Evolutionary conservation across 2,797 vertebrate species (phyloP), one percentile per base, ranked within the genome.

Genomic region (Bradypus variegatus): DNA sequence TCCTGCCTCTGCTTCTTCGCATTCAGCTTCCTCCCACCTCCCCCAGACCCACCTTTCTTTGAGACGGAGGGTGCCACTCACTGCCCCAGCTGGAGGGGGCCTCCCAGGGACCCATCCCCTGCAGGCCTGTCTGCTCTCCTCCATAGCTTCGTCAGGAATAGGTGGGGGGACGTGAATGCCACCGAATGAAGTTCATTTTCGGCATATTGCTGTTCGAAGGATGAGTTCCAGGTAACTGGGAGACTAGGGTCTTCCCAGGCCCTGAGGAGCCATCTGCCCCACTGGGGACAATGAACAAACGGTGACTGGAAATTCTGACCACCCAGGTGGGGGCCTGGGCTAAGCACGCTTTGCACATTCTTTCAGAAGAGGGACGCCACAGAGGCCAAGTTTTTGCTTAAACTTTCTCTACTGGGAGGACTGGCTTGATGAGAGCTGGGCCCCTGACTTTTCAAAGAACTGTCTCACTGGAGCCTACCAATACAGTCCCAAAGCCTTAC

Each of bases 161-260:
- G 29, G 1, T 0, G 2, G 29, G 29, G 8, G 36, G 36, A 50
- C 8, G 2, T 21, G 38, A 8, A 5, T 1, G 14, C 13, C 33
- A 2, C 1, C 0, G 27, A 15, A 11, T 8, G 9, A 29, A 2
- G 58, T 70, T 69, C 18, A 2, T n/a, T 25, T 38, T 41, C 9
- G 1, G 48, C 1, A 0, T 36, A 21, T n/a, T n/a, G 53, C 64
- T 60, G 25, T 6, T 50, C 6, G 12, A 11, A n/a, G 55, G 64
- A 76, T 33, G 76, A 9, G 27, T 3, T 80, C 21, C 2, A 14
- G 50, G 67, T 64, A 41, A 18, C 11, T 55, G 69, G 3, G 81
- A 27, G 2, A 31, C 10, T 60, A 36, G 36, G 14, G 15, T 55
- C 29, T 48, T 53, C 45, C 55, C 48, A 36, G 67, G 69, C 13